Base-by-base conservation (phyloP, 2,113 vertebrate species). In the Rana temporaria region DNA sequence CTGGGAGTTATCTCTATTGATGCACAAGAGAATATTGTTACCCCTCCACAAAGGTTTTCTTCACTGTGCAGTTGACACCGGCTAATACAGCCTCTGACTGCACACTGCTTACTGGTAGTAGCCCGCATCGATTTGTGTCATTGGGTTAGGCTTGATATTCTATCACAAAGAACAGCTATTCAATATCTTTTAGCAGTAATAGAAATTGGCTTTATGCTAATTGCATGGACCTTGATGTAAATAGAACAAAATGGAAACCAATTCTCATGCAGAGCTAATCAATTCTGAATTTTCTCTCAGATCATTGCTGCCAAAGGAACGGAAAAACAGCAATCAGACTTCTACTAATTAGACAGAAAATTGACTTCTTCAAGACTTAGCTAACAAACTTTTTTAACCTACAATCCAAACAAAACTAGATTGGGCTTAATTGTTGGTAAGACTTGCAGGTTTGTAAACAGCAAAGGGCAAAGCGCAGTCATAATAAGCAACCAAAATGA, bases 101-200 rank as follows among this genome's bases (percentile, higher is more conserved):
- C 30, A 42, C 77, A 42, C 26, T 32, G 16, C 64, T 68, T 42
- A 38, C 63, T 53, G 26, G 8, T 53, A 56, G 26, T 59, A 20
- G 77, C 26, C 71, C 12, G 22, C 87, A 94, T 94, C 52, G 92
- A 94, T 93, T 93, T 91, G 92, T 89, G 90, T 88, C 92, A 90
- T 93, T 89, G 87, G 91, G 90, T 91, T 90, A 89, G 94, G 95
- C 95, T 92, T 90, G 88, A 92, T 91, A 94, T 96, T 97, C 97
- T 96, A 97, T 97, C 96, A 94, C 95, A 94, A 95, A 94, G 94
- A 97, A 94, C 96, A 97, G 95, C 94, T 97, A 95, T 91, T 98
- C 96, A 93, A 96, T 97, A 94, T 90, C 85, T 93, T 92, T 95
- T 95, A 96, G 94, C 93, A 95, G 94, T 95, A 95, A 98, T 96